A percentile compares a stretch with the other conserved stretches of the same genome.
These are phyloP conservation scores for Papilio aristodemus DNA, from an alignment of 1,140 invertebrate genomes.

Conservation along the genomic window DNA sequence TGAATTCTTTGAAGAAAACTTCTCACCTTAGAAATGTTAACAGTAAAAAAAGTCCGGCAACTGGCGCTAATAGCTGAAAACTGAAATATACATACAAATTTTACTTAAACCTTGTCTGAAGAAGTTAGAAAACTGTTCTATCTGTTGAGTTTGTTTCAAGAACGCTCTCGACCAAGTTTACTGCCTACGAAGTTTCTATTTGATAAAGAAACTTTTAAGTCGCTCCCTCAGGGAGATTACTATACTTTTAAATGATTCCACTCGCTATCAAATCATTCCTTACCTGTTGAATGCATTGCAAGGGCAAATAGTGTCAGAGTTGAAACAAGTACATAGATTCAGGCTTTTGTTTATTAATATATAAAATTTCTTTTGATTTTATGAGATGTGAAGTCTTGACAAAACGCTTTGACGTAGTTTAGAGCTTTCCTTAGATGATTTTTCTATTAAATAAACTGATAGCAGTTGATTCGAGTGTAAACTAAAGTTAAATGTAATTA, in stretches of 20 bases:
- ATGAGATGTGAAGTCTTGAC: too few species aligned
- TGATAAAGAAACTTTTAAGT: slow-evolving; percentile 60
- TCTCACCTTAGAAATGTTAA: slow-evolving; percentile 22
- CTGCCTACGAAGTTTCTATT: slow-evolving; percentile 56
- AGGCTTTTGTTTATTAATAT: too few species aligned
- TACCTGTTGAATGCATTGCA: slow-evolving; percentile 41
- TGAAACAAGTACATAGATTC: too few species aligned
- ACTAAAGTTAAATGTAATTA: too few species aligned
- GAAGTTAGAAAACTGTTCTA: slow-evolving; percentile 48
- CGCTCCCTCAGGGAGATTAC: slow-evolving; percentile 41
- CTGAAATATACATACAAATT: slow-evolving; percentile 40
- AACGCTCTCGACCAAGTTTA: slow-evolving; percentile 52
- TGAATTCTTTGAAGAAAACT: background rate
- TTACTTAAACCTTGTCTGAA: slow-evolving; percentile 43
- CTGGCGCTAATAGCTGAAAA: slow-evolving; percentile 21
- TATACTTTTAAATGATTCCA: slow-evolving; percentile 50
- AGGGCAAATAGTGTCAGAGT: background rate
- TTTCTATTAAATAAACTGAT: too few species aligned
- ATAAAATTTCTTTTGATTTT: too few species aligned
- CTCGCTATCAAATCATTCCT: slow-evolving; percentile 40
- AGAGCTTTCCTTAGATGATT: too few species aligned
- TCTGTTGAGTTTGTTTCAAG: slow-evolving; percentile 49
- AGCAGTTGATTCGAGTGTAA: too few species aligned
- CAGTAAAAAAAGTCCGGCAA: background rate
- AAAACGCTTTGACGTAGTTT: too few species aligned